These are phyloP conservation scores for Ricordea florida DNA, from an alignment of 92 coral and sea anemone species.

Conservation along the genomic window DNA sequence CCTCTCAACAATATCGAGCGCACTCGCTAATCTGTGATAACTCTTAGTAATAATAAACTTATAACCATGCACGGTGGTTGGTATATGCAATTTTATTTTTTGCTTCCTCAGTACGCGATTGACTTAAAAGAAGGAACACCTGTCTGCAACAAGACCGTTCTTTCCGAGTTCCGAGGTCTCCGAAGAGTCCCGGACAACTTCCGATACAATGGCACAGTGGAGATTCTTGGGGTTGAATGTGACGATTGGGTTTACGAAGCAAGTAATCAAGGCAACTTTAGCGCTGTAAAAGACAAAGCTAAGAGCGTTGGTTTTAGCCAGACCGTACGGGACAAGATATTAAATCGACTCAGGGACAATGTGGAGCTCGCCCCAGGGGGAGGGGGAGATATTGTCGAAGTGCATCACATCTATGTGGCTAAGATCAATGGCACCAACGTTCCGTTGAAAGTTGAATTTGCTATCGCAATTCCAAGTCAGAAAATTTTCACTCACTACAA, in stretches of 20 bases:
- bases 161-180: conserved; percentile 47
- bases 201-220: conserved; percentile 51
- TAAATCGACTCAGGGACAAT: conserved; percentile 8
- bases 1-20: too few relatives aligned
- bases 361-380: neutral
- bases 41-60: too few relatives aligned
- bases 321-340: conserved; percentile 19
- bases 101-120: conserved; percentile 5
- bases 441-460: conserved; percentile 52
- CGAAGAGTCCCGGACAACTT: conserved; percentile 46
- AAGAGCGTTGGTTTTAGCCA: conserved; percentile 16
- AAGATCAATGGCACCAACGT: conserved; percentile 33
- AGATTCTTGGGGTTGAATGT: conserved; percentile 57
- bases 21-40: too few relatives aligned
- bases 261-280: conserved; percentile 19
- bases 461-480: conserved; percentile 23
- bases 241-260: conserved; percentile 55
- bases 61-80: too few relatives aligned
- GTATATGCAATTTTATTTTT: too few relatives aligned
- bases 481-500: conserved; percentile 42
- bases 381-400: conserved; percentile 2
- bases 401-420: conserved; percentile 34
- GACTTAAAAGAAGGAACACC: conserved; percentile 15
- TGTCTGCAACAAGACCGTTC: conserved; percentile 7
- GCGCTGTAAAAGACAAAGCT: conserved; percentile 22